Evolutionary conservation across 2,888 invertebrate genomes (phyloP), one percentile per base, ranked within the genome.

Genomic region (Autographa gamma): DNA sequence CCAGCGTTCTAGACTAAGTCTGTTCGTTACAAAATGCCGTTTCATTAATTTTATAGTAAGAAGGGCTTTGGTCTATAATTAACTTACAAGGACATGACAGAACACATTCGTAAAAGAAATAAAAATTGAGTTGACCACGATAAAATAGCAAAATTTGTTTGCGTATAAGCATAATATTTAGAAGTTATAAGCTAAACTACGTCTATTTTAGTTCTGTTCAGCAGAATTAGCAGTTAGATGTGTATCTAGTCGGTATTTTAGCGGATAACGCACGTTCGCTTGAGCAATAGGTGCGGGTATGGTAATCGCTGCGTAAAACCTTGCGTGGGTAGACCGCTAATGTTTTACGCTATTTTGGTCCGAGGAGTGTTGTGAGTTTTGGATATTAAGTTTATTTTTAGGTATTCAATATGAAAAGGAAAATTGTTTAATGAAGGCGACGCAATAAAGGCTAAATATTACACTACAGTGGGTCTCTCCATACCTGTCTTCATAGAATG

Each of bases 221-320:
- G 4, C 25, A 25, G 13, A 11, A 56, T 19, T 56, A 48, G n/a
- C 48, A n/a, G 48, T n/a, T 13, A 58, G 19, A 64, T 76, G 41
- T 18, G 34, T 59, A 54, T 74, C 62, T 65, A 54, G 77, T 8
- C 43, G 31, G n/a, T 19, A 59, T 11, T 59, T 60, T 61, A 63
- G 8, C 41, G 34, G 34, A 67, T 67, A 63, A 18, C 34, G n/a
- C 60, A 78, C 60, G 66, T 73, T 66, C 18, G 16, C 4, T 31
- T 31, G 31, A 62, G 32, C 38, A 62, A 62, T 62, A 31, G 48
- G n/a, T n/a, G 54, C 25, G 31, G 25, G 6, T 60, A 60, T 19
- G 60, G n/a, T 60, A 60, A 60, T 60, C 8, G 19, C 19, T n/a
- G 18, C 38, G 38, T 38, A 19, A 38, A 60, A 41, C 34, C 60